Conservation (phyloP, 1,140 invertebrate species). For the Octopus sinensis region DNA sequence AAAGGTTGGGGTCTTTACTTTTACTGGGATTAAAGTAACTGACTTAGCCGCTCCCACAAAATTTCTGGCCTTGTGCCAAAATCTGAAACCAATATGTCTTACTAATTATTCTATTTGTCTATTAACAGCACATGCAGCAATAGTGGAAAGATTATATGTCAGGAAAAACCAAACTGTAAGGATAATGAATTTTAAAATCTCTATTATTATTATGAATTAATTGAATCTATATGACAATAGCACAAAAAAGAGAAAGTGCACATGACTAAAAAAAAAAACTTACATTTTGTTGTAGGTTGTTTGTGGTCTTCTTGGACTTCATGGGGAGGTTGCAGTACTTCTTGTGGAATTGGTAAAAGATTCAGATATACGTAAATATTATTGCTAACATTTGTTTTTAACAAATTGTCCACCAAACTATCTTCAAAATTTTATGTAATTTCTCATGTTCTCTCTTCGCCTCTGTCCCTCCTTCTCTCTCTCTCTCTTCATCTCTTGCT, state of each 20-base stretch:
- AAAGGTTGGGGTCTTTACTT: no score
- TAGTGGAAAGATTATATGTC: conserved; percentile 1
- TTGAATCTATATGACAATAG: background rate
- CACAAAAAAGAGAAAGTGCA: background rate
- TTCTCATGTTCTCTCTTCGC: background rate
- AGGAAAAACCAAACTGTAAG: conserved; percentile 15
- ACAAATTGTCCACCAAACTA: no score
- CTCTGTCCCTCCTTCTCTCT: background rate
- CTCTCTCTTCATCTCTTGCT: background rate
- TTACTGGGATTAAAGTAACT: no score
- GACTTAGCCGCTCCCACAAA: no score
- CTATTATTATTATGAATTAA: background rate
- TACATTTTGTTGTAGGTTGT: background rate
- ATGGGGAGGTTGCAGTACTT: conserved; percentile 4
- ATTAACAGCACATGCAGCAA: background rate
- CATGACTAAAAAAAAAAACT: background rate
- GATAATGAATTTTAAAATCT: background rate
- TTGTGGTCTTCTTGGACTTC: background rate
- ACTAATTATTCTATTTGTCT: background rate
- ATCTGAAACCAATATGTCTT: background rate
- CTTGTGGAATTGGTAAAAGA: background rate
- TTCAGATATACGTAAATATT: conserved; percentile 5
- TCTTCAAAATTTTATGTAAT: background rate
- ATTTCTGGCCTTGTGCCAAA: no score
- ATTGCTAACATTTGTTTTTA: background rate